Percentiles rank a stretch among this genome's conserved stretches.
These are phyloP conservation scores for Ips nitidus DNA, from an alignment of 1,140 invertebrate species.

Conservation along the genomic window DNA sequence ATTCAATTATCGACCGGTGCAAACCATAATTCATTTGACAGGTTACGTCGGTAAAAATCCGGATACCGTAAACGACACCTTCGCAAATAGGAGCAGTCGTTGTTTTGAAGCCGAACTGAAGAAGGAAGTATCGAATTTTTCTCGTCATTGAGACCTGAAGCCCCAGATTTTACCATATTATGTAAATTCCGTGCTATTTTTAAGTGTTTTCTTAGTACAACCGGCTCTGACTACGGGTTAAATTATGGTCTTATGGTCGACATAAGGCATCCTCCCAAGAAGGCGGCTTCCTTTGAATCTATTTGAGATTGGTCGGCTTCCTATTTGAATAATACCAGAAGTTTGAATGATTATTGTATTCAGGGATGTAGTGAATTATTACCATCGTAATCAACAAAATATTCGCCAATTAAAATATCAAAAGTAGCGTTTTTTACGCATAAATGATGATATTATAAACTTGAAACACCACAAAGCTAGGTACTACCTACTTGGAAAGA, in stretches of 20 bases:
- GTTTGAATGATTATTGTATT: not conserved
- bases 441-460: too few relatives aligned
- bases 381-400: too few relatives aligned
- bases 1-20: conserved; percentile 13
- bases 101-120: conserved; percentile 17
- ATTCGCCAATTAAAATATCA: too few relatives aligned
- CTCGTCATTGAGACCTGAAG: conserved; percentile 21
- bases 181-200: conserved; percentile 32
- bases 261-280: not conserved
- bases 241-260: not conserved
- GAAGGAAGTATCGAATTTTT: conserved; percentile 33
- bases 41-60: conserved; percentile 18
- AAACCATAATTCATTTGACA: conserved; percentile 25
- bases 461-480: not conserved
- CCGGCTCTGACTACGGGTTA: not conserved
- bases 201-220: conserved; percentile 25
- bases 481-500: not conserved
- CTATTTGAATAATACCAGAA: not conserved
- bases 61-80: conserved; percentile 28
- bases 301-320: not conserved
- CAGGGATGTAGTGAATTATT: too few relatives aligned
- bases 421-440: too few relatives aligned
- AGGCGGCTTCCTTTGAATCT: not conserved
- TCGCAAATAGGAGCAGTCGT: conserved; percentile 19
- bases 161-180: conserved; percentile 26